These are phyloP conservation scores for Papilio polytes DNA, from an alignment of 1,140 invertebrate genomes.

Conservation along the genomic window DNA sequence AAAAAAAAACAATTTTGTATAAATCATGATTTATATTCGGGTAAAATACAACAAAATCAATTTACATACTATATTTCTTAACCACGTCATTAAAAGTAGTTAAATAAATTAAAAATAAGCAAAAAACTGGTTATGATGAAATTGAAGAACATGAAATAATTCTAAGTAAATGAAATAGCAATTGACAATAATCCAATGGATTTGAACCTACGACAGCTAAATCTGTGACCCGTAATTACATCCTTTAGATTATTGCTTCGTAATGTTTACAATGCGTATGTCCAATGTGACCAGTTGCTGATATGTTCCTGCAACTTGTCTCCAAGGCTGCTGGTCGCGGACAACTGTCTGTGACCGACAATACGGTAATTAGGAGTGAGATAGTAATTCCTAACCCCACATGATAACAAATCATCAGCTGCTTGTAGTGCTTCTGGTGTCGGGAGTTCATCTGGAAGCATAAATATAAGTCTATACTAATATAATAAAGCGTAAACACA, in stretches of 20 bases:
- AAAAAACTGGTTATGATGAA: too few relatives aligned
- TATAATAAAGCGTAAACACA: too few relatives aligned
- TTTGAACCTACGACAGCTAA: background rate
- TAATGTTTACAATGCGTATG: background rate
- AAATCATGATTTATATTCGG: background rate
- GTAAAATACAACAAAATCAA: background rate
- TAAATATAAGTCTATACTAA: too few relatives aligned
- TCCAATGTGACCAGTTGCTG: constrained; percentile 84
- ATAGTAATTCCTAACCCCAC: constrained; percentile 84
- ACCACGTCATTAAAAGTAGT: background rate
- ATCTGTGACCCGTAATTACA: too few relatives aligned
- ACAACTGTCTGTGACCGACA: constrained; percentile 86
- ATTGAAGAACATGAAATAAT: too few relatives aligned
- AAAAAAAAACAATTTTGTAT: background rate
- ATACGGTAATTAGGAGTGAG: constrained; percentile 84
- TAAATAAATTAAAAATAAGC: background rate
- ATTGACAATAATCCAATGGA: background rate
- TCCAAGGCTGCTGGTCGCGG: constrained; percentile 86
- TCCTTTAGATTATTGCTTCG: background rate
- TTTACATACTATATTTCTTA: background rate
- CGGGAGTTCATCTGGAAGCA: constrained; percentile 85
- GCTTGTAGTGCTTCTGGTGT: constrained; percentile 83
- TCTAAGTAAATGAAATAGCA: too few relatives aligned
- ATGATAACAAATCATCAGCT: constrained; percentile 84
- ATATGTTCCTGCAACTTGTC: constrained; percentile 84